Conservation (phyloP, 2,888 invertebrate genomes). For the Helobdella robusta region DNA sequence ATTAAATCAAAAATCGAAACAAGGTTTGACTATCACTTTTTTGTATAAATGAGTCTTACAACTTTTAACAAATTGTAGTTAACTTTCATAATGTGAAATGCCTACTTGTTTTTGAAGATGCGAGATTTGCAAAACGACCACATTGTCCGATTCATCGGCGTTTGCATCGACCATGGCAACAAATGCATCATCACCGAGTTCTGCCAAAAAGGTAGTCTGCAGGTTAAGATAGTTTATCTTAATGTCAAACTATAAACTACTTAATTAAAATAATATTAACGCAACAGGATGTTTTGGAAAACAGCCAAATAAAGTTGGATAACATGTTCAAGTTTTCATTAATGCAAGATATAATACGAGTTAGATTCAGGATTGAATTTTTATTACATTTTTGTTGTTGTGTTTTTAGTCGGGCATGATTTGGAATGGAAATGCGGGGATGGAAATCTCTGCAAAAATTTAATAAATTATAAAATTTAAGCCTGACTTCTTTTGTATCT, state of each 20-base stretch:
- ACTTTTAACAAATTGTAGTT: too few species aligned
- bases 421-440: too few species aligned
- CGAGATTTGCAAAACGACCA: conserved; percentile 81
- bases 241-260: too few species aligned
- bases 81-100: neutral
- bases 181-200: conserved; percentile 87
- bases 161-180: conserved; percentile 71
- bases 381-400: too few species aligned
- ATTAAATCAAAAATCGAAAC: too few species aligned
- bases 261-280: neutral
- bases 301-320: conserved; percentile 80
- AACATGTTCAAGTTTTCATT: conserved; percentile 85
- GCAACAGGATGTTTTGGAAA: conserved; percentile 61
- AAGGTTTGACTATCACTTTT: too few species aligned
- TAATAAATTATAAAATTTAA: too few species aligned
- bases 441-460: too few species aligned
- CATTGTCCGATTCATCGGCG: conserved; percentile 83
- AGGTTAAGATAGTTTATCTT: conserved; percentile 36
- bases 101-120: conserved; percentile 62
- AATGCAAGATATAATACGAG: conserved; percentile 84
- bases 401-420: too few species aligned
- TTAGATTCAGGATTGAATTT: conserved; percentile 45
- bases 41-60: too few species aligned
- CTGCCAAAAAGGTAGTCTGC: conserved; percentile 82
- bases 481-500: too few species aligned